Evolutionary conservation across 1,140 invertebrate species (phyloP).

Genomic region (Drosophila prosaltans): DNA sequence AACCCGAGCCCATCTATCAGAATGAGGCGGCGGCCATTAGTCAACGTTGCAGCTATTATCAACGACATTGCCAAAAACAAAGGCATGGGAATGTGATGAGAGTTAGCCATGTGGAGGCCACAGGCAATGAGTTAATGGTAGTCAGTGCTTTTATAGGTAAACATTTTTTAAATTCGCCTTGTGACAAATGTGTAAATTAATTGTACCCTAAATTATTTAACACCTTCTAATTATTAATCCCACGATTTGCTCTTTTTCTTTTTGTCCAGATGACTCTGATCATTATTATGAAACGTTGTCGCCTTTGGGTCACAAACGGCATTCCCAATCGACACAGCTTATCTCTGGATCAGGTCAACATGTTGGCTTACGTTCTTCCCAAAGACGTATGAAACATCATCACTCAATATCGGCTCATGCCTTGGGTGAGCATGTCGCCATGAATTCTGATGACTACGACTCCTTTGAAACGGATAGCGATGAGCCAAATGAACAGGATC

Average conservation of each 20-base stretch:
- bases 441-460: slow-evolving; percentile 85
- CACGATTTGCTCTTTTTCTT: not conserved
- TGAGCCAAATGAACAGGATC: slow-evolving; percentile 84
- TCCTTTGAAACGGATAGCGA: slow-evolving; percentile 86
- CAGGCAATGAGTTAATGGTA: slow-evolving; percentile 46
- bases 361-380: slow-evolving; percentile 42
- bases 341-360: slow-evolving; percentile 42
- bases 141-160: slow-evolving; percentile 79
- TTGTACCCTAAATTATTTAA: not conserved
- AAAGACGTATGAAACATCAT: slow-evolving; percentile 57
- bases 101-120: slow-evolving; percentile 42
- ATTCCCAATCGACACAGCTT: slow-evolving; percentile 69
- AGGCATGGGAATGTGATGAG: slow-evolving; percentile 47
- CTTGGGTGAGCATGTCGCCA: slow-evolving; percentile 54
- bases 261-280: slow-evolving; percentile 84
- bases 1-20: slow-evolving; percentile 70
- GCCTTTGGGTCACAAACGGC: slow-evolving; percentile 71
- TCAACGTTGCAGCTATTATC: slow-evolving; percentile 36
- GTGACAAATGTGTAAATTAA: not conserved
- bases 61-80: slow-evolving; percentile 22
- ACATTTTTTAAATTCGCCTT: not conserved
- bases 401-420: slow-evolving; percentile 60
- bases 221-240: not conserved
- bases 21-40: slow-evolving; percentile 67
- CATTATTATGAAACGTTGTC: slow-evolving; percentile 86